Base-by-base conservation (phyloP, 2,888 invertebrate genomes). In the Napeogenes inachia region DNA sequence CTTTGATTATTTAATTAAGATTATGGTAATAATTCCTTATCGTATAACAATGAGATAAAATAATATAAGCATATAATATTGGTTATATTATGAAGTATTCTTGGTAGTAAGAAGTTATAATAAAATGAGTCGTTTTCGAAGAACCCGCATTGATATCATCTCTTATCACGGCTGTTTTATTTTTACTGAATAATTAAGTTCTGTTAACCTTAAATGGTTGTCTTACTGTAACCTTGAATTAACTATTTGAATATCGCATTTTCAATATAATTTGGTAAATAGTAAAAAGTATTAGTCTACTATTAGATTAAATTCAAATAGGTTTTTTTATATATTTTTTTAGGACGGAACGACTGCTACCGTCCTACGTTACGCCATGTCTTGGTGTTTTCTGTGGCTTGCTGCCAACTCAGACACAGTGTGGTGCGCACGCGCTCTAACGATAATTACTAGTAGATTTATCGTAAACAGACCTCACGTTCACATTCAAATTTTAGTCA, bases 321-420 rank as follows among this genome's bases (percentile, higher is more conserved):
- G 10, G 6, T 30, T 21, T 30, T 30, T 30, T 30, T 30, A 30
- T 50, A 30, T 30, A 30, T 30, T 50, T 50, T 50, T n/a, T 10
- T 30, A 50, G 50, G 30, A 50, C 50, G 6, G 30, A 50, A 50
- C 50, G 10, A 6, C 13, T 6, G 50, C 10, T 69, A 56, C 61
- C 66, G 77, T 75, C 77, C 77, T 79, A 80, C 75, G 77, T 79
- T 80, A 75, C 77, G 75, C 75, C 75, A 78, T 71, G 75, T 76
- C 72, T 72, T 70, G 69, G 68, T 68, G 65, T 69, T 73, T 68
- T 60, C 60, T 33, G 35, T 66, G 66, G 66, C 66, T 60, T 47
- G 32, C 45, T 62, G 82, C 86, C 86, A 84, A 69, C 38, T 61
- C 30, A 63, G 62, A 56, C 62, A 63, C 58, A 53, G 62, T 47